phyloP scores from a whole-genome alignment of 2,113 vertebrate genomes.

The Peromyscus leucopus region DNA sequence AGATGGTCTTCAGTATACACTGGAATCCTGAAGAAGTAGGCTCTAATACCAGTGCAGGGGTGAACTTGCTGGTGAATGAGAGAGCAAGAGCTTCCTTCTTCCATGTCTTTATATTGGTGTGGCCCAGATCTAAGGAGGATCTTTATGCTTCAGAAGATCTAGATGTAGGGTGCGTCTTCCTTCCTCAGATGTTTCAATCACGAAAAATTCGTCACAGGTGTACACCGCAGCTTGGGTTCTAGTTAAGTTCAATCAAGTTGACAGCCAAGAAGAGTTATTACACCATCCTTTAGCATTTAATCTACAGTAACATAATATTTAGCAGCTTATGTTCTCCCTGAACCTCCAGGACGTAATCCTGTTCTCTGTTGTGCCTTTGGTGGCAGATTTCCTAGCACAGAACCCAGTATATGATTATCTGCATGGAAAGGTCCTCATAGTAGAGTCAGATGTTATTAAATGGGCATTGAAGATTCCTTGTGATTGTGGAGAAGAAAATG shows the following conservation, averaged over 20 bases:
- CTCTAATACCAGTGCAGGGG: not conserved
- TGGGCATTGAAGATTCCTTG: not conserved
- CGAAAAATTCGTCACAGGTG: not conserved
- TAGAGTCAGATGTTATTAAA: not conserved
- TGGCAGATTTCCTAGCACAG: not conserved
- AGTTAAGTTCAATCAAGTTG: not conserved
- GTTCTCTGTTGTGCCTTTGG: not conserved
- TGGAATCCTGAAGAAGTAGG: no score
- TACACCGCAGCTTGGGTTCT: not conserved
- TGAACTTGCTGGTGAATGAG: not conserved
- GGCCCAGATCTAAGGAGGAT: not conserved
- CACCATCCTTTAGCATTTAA: not conserved
- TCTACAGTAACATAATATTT: not conserved
- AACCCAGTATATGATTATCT: not conserved
- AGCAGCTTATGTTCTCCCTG: not conserved
- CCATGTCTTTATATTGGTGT: not conserved
- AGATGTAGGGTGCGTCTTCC: not conserved
- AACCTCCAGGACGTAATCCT: not conserved
- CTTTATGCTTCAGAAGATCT: not conserved
- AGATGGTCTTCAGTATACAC: not conserved
- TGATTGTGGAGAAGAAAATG: conserved; percentile 20
- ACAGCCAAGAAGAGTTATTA: not conserved
- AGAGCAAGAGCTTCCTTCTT: not conserved
- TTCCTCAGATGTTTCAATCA: not conserved
- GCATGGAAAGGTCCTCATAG: conserved; percentile 19